phyloP scores from a whole-genome alignment of 2,797 vertebrate genomes.

The Meda fulgida region DNA sequence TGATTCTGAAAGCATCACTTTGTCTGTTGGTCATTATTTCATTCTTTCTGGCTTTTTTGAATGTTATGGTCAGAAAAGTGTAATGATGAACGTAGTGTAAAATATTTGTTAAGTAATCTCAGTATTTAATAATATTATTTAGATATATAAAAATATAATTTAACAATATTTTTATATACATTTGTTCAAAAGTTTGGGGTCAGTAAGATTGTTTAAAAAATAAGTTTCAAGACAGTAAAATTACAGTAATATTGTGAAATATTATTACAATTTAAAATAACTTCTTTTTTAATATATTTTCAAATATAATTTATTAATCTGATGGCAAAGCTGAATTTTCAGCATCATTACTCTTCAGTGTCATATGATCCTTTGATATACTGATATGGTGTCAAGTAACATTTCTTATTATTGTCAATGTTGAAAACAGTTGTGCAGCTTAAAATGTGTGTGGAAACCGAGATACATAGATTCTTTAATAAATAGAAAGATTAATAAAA shows the following conservation, averaged over 20 bases:
- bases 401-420: not conserved
- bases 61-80: not conserved
- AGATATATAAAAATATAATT: not conserved
- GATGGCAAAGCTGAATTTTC: not conserved
- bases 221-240: not conserved
- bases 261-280: not conserved
- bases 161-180: no score
- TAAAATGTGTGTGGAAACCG: no score
- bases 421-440: not conserved
- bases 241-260: not conserved
- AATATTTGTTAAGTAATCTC: not conserved
- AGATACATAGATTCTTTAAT: not conserved
- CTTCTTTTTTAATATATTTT: not conserved
- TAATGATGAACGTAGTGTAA: not conserved
- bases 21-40: slow-evolving; percentile 23
- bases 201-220: not conserved
- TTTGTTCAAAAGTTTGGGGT: not conserved
- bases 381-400: not conserved
- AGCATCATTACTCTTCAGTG: not conserved
- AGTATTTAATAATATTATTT: not conserved
- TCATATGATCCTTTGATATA: not conserved
- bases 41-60: not conserved
- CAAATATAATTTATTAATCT: not conserved
- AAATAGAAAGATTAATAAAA: not conserved
- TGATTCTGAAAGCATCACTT: slow-evolving; percentile 47